Evolutionary conservation across 2,113 vertebrate genomes (phyloP).

Genomic region (Atractosteus spatula): DNA sequence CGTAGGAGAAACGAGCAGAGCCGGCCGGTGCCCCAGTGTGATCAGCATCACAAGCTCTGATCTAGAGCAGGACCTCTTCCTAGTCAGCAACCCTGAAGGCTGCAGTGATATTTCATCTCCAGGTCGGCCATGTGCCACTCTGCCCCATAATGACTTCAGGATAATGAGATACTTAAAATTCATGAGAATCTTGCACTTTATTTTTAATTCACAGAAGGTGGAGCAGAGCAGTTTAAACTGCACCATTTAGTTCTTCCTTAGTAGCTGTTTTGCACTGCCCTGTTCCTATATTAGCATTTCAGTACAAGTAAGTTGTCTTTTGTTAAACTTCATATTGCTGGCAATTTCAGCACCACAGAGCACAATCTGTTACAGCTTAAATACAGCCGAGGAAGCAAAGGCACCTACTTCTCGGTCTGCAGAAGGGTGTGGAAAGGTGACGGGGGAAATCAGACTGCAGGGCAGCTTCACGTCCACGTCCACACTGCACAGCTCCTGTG

Average conservation of each 20-base stretch:
- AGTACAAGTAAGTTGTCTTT: too few species aligned
- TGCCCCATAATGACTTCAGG: not conserved
- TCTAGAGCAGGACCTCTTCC: not conserved
- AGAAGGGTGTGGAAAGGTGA: too few species aligned
- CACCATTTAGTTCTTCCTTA: not conserved
- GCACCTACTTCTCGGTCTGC: too few species aligned
- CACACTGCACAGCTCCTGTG: too few species aligned
- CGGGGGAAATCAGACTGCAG: too few species aligned
- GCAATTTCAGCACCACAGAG: too few species aligned
- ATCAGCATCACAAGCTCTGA: not conserved
- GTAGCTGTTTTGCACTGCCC: not conserved
- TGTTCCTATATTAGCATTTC: not conserved
- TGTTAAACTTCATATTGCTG: too few species aligned
- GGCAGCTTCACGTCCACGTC: too few species aligned
- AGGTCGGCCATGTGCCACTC: constrained; percentile 1
- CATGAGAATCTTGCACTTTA: not conserved
- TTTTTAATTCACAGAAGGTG: constrained; percentile 14
- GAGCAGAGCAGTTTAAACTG: not conserved
- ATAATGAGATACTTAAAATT: constrained; percentile 12
- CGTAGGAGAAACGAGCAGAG: too few species aligned
- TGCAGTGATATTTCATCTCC: constrained; percentile 1
- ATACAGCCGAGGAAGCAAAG: too few species aligned
- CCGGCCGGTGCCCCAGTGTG: too few species aligned
- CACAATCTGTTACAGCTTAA: too few species aligned
- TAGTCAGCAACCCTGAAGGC: not conserved